Evolutionary conservation across 2,888 invertebrate species (phyloP), one percentile per base, ranked within the genome.

Genomic region (Labia minor): DNA sequence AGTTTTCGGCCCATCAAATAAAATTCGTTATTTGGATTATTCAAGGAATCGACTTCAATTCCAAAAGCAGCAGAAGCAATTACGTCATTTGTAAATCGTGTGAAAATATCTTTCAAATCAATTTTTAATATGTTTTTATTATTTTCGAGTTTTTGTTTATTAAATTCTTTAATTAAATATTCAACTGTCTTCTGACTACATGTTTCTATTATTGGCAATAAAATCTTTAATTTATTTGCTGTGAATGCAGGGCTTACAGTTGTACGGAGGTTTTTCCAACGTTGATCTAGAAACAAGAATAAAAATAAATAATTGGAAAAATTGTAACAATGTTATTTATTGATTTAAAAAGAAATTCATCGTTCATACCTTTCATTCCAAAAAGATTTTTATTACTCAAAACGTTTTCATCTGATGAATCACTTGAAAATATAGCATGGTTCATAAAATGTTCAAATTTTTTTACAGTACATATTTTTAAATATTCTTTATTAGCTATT

Each of bases 61-160:
- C 85, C 85, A 69, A 85, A 84, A 0, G 81, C 83, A 1, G 80
- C 77, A 0, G 81, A 81, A 0, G 84, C 84, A 19, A 85, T 84
- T 18, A 84, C 82, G 72, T 85, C 85, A 71, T 80, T 85, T 0
- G 83, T 79, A 70, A 81, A 84, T 1, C 83, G 78, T 1, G 81
- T 79, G 65, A 80, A 79, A 1, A 80, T 66, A 66, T 83, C 81
- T 19, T 80, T 80, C 0, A 79, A 74, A 21, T 82, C 79, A 0
- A 82, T 70, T 1, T 26, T 16, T 16, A 67, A 14, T 3, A 37
- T 20, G 1, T 26, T 8, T 26, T 26, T 26, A 26, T 26, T 26
- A 26, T 26, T 26, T 26, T 26, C 4, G 3, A 26, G 26, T 26
- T 26, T 26, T 26, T 26, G 4, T 26, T 26, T 26, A 6, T 26